Percentiles rank a stretch among this genome's conserved stretches.
Evolutionary conservation across 2,113 vertebrate species (phyloP).

Genomic region (Hippotragus niger): DNA sequence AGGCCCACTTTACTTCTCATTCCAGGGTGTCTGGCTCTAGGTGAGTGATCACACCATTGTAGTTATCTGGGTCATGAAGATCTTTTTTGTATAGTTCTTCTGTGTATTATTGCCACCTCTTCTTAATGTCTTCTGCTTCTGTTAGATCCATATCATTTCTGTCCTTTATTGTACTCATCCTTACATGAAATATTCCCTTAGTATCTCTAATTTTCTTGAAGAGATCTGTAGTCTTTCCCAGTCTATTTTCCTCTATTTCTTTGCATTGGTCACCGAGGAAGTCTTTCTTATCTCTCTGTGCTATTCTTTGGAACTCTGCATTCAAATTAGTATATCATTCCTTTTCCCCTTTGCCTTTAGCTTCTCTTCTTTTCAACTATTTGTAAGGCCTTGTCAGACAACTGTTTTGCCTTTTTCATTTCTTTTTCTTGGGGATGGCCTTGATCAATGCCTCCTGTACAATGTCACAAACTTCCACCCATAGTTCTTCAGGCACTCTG

Average conservation of each 20-base stretch:
- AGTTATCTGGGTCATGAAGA: neutral
- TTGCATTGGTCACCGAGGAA: neutral
- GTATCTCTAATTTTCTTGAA: neutral
- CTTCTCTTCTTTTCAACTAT: neutral
- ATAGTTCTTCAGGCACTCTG: neutral
- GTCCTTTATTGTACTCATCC: neutral
- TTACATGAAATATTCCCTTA: neutral
- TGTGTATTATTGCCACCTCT: neutral
- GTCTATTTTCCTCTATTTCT: neutral
- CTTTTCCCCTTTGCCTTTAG: neutral
- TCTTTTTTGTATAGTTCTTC: neutral
- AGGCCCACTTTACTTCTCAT: neutral
- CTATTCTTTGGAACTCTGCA: neutral
- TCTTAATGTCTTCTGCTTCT: neutral
- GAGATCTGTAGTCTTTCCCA: neutral
- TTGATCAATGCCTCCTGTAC: neutral
- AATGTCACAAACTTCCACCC: neutral
- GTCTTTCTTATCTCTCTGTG: neutral
- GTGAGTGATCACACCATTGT: neutral
- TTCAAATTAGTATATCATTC: neutral
- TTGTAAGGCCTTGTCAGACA: neutral
- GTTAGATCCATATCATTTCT: neutral
- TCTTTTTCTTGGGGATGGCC: neutral
- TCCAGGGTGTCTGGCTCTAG: neutral
- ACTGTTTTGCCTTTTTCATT: neutral